Base-by-base conservation (phyloP, 2,888 invertebrate genomes). In the Lithophane socia region DNA sequence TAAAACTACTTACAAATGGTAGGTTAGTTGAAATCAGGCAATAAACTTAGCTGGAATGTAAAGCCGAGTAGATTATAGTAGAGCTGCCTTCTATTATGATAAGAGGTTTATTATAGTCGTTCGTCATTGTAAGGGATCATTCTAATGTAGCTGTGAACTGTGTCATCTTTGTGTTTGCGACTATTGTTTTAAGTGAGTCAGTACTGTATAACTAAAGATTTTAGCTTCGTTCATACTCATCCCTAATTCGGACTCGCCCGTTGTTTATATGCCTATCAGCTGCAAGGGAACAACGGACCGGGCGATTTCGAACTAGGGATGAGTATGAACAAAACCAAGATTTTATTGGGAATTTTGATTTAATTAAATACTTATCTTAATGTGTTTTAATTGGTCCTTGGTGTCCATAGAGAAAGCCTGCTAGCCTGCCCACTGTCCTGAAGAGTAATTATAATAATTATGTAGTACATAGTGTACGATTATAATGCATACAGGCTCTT, bases 1-100 rank as follows among this genome's bases (percentile, higher is more conserved):
- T 87, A 85, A 84, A 87, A 87, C 78, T 88, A 83, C 85, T 83
- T 80, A 88, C 80, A 86, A 88, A 83, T 79, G 75, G 71, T 72
- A 65, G 71, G 69, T 79, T 71, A 74, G 75, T 79, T 87, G 70
- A 80, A 87, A 84, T 88, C 80, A 70, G 78, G 80, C 73, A 77
- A 79, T 87, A 85, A 86, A 82, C 86, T 82, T 58, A 76, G 44
- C 70, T 79, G 78, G 86, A 87, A 83, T 89, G 82, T 83, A 81
- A 82, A 82, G 77, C 77, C 67, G 49, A 67, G 79, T 76, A 83
- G 82, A 52, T 52, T 52, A 52, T 21, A 52, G 21, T 21, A 52
- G 52, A 52, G 52, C 52, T 52, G 18, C 52, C 21, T 52, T 52
- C 52, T 52, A 52, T 52, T 8, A 52, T 52, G 52, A 21, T 52